These are phyloP conservation scores for Monochamus alternatus DNA, from an alignment of 2,888 invertebrate genomes.

Conservation along the genomic window DNA sequence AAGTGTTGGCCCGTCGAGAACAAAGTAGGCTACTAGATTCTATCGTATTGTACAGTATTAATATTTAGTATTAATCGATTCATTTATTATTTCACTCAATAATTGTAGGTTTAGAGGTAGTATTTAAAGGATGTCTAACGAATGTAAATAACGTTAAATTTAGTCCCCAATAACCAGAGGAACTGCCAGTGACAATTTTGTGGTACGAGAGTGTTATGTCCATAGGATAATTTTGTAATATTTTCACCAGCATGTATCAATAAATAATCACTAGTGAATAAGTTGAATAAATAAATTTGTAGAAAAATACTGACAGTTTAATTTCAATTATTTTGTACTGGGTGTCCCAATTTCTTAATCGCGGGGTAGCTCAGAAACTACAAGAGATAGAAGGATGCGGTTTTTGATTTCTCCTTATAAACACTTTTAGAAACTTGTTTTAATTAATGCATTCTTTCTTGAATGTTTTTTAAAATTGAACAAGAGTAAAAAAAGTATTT, in stretches of 20 bases:
- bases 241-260: constrained; percentile 35
- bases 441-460: too few relatives aligned
- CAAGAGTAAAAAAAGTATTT: too few relatives aligned
- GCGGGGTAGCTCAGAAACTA: too few relatives aligned
- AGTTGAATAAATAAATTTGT: constrained; percentile 9
- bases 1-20: constrained; percentile 1
- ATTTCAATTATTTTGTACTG: background rate
- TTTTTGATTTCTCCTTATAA: too few relatives aligned
- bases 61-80: constrained; percentile 35
- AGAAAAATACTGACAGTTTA: background rate
- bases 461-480: too few relatives aligned
- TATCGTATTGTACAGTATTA: constrained; percentile 45
- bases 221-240: constrained; percentile 33
- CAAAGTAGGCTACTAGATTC: constrained; percentile 1
- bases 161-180: constrained; percentile 40
- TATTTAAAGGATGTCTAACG: constrained; percentile 26
- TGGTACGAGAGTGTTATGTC: constrained; percentile 36
- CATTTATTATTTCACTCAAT: constrained; percentile 31
- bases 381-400: too few relatives aligned
- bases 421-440: too few relatives aligned
- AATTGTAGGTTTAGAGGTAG: constrained; percentile 25
- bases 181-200: constrained; percentile 44
- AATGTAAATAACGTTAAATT: constrained; percentile 53
- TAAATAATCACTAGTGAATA: constrained; percentile 25
- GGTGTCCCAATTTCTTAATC: too few relatives aligned